phyloP scores from a whole-genome alignment of 1,140 invertebrate species.

The Vanessa tameamea region DNA sequence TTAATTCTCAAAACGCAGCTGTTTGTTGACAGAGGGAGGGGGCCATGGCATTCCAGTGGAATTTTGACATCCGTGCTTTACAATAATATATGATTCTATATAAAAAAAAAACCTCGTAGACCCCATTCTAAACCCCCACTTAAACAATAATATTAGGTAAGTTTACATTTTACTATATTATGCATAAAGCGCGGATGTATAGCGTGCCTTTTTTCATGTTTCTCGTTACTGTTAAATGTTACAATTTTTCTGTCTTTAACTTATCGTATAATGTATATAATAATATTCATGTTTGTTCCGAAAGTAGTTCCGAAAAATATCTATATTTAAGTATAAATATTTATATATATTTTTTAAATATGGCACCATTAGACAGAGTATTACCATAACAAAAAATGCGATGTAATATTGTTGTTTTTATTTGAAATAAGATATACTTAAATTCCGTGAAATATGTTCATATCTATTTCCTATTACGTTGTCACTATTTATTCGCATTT shows the following conservation, averaged over 20 bases:
- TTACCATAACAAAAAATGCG: too few species aligned
- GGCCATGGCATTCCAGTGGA: constrained; percentile 33
- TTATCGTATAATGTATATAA: neutral
- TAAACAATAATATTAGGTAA: neutral
- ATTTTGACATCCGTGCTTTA: constrained; percentile 14
- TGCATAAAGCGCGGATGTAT: constrained; percentile 16
- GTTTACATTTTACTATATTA: constrained; percentile 14
- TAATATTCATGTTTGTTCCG: too few species aligned
- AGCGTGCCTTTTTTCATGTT: constrained; percentile 30
- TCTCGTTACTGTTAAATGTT: constrained; percentile 17
- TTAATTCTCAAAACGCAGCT: constrained; percentile 25
- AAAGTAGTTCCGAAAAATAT: neutral
- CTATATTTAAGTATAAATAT: too few species aligned
- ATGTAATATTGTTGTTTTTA: too few species aligned
- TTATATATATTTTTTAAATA: too few species aligned
- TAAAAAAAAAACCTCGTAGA: neutral
- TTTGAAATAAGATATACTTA: too few species aligned
- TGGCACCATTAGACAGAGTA: too few species aligned
- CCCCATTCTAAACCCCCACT: neutral
- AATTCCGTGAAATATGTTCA: neutral
- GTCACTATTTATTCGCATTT: too few species aligned
- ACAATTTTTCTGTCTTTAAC: constrained; percentile 1
- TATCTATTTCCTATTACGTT: neutral
- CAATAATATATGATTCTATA: constrained; percentile 19
- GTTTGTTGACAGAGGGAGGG: constrained; percentile 34